Percentiles rank a stretch among this genome's conserved stretches.
Conservation (phyloP, 1,140 invertebrate species). For the Pseudomyrmex gracilis region DNA sequence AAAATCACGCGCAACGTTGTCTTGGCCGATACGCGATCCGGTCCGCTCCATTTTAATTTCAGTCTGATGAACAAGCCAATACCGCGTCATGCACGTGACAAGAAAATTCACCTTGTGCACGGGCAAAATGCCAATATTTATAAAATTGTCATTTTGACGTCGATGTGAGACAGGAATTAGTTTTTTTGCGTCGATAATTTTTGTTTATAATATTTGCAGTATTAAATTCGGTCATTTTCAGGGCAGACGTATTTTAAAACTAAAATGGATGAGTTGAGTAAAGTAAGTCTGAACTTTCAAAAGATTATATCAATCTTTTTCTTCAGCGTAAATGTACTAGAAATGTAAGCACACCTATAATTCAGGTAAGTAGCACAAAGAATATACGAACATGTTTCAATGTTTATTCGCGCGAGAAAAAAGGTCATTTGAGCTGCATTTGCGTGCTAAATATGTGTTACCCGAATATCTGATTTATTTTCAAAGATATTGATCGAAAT, state of each 20-base stretch:
- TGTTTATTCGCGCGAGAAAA: not conserved
- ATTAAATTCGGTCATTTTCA: constrained; percentile 4
- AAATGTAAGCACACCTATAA: not conserved
- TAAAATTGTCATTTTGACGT: not conserved
- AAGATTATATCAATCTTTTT: no score
- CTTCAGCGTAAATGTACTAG: not conserved
- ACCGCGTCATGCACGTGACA: constrained; percentile 3
- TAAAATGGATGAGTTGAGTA: not conserved
- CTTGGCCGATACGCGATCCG: constrained; percentile 77
- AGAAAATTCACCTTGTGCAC: constrained; percentile 6
- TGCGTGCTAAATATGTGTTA: not conserved
- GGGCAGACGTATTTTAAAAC: not conserved
- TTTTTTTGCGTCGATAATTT: not conserved
- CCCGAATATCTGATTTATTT: not conserved
- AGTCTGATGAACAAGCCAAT: constrained; percentile 75
- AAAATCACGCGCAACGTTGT: constrained; percentile 84
- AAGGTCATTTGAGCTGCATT: not conserved
- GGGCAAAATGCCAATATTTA: not conserved
- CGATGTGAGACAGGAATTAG: not conserved
- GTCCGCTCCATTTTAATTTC: constrained; percentile 85
- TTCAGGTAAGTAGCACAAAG: not conserved
- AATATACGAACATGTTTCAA: not conserved
- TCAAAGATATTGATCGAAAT: not conserved
- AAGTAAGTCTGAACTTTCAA: no score
- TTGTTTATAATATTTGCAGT: not conserved